Evolutionary conservation across 2,113 vertebrate genomes (phyloP), one percentile per base, ranked within the genome.

Genomic region (Odobenus rosmarus): DNA sequence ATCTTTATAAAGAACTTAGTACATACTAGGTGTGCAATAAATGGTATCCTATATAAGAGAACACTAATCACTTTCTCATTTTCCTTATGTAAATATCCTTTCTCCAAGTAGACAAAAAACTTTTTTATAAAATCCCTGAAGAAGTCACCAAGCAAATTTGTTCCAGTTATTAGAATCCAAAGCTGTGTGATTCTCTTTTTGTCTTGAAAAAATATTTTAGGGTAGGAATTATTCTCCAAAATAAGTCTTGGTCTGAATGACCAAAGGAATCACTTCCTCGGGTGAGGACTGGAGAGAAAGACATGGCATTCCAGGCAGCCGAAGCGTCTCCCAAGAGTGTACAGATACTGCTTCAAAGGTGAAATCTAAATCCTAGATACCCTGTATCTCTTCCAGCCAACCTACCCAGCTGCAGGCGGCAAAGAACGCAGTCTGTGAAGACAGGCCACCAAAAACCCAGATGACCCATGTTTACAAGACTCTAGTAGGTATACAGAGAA

Each of bases 111-210:
- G 10, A 85, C 31, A 71, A 90, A n/a, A 89, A 24, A 39, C 49
- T 69, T 88, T 33, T 72, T 57, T 14, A 21, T 83, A 81, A 86
- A 24, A 86, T 42, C 9, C 31, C 31, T 95, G 39, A 96, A 83
- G 23, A 97, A 85, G 84, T 82, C 55, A 90, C 26, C 21, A 55
- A 89, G 36, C 33, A 53, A 82, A 59, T 82, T 24, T 13, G 0
- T 88, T 82, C 28, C n/a, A 79, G 31, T 55, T 96, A 71, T 39
- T 24, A 94, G 88, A 94, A 92, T 31, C 14, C 67, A 79, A 91
- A 79, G 16, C 23, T 79, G 31, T 62, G 39, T 88, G 36, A 77
- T 71, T 94, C 42, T 76, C 24, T 69, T 88, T 55, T 33, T 39
- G 42, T 94, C 31, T 53, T 62, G 33, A 33, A 64, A 74, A 86